Evolutionary conservation across 1,140 invertebrate genomes (phyloP).

Genomic region (Zaprionus vittiger): DNA sequence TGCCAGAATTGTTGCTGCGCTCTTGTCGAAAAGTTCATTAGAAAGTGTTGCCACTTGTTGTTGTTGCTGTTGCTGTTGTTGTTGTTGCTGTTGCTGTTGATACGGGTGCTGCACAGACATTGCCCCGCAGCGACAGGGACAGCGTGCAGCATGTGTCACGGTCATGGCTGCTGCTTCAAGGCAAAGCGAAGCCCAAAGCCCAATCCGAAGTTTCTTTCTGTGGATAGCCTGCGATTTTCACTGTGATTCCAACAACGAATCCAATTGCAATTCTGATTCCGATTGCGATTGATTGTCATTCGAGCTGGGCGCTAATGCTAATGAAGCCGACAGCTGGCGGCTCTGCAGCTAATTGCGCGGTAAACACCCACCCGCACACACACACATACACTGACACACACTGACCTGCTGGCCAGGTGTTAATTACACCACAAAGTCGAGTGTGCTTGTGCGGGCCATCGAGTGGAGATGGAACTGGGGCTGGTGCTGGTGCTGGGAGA

Average conservation of each 20-base stretch:
- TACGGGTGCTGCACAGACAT: constrained; percentile 63
- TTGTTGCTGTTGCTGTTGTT: constrained; percentile 36
- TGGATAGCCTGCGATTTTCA: constrained; percentile 31
- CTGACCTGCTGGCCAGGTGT: constrained; percentile 49
- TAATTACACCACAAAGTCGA: constrained; percentile 68
- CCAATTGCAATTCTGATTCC: not conserved
- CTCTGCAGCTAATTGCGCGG: constrained; percentile 33
- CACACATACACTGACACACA: constrained; percentile 3
- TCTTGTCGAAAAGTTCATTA: constrained; percentile 75
- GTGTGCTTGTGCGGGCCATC: constrained; percentile 29
- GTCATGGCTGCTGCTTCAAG: constrained; percentile 39
- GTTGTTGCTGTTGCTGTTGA: constrained; percentile 40
- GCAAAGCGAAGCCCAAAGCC: constrained; percentile 17
- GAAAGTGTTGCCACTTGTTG: constrained; percentile 64
- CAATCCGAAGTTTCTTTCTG: constrained; percentile 34
- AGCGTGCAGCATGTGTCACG: constrained; percentile 52
- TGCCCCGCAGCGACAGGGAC: constrained; percentile 15
- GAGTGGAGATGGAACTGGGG: constrained; percentile 23
- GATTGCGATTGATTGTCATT: constrained; percentile 41
- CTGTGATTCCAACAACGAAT: not conserved
- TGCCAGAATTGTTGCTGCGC: constrained; percentile 52
- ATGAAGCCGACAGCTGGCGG: constrained; percentile 25
- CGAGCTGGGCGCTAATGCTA: constrained; percentile 28
- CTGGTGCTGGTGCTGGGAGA: not conserved
- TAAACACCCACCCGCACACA: constrained; percentile 11